Evolutionary conservation across 2,113 vertebrate species (phyloP), one percentile per base, ranked within the genome.

Genomic region (Romanogobio albipinnatus): DNA sequence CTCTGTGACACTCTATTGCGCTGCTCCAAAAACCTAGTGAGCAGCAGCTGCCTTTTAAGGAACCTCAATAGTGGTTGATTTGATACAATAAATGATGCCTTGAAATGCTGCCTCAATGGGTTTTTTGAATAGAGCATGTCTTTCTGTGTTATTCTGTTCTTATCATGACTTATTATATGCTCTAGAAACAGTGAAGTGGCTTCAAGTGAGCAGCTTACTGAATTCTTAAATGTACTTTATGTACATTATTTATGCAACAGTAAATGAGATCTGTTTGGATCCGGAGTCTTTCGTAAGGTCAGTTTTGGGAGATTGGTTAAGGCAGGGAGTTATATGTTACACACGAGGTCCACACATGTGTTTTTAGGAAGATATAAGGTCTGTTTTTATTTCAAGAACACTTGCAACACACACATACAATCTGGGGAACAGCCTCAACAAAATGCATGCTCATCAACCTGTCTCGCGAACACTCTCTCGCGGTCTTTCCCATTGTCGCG

Each of bases 241-340:
- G 29, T 59, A 77, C 10, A 5, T 59, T 77, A 39, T 43, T 19
- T 43, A 36, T 56, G 51, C 17, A 77, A 73, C 70, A 47, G 70
- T 11, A 24, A 39, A 24, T 43, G 33, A 26, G 58, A 45, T 61
- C 36, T 62, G 76, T 59, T 59, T 78, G 76, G 36, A 78, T 36
- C 36, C 1, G 0, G 22, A 61, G 33, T 43, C 8, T 61, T 78
- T 61, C 36, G n/a, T 78, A 24, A 78, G 53, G 56, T 79, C 76
- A 79, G 56, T 62, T 61, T 78, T 78, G 39, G 68, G 39, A 43
- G 70, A 45, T 73, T 22, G 39, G 47, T 22, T 73, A 73, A 73
- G 22, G 39, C 68, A 13, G 39, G 39, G 70, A 43, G 6, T 19
- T 71, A 29, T 29, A 29, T 29, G 29, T 29, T n/a, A n/a, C n/a